Evolutionary conservation across 2,797 vertebrate genomes (phyloP).

Genomic region (Lerista edwardsae): DNA sequence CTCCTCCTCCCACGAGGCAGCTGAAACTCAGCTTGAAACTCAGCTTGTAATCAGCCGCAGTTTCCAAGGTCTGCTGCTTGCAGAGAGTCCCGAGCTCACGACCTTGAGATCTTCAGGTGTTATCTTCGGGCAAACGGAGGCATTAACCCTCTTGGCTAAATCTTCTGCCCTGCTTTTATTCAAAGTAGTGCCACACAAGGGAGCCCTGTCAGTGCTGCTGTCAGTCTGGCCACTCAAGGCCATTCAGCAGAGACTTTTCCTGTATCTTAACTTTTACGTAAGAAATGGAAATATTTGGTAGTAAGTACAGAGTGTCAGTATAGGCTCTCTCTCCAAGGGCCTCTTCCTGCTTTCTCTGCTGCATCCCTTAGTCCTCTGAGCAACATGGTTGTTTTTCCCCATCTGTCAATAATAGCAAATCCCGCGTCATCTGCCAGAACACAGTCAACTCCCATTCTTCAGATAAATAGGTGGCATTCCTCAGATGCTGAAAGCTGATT

Average conservation of each 20-base stretch:
- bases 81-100: too few relatives aligned
- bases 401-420: constrained; percentile 6
- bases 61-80: too few relatives aligned
- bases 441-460: not conserved
- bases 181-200: not conserved
- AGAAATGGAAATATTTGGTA: not conserved
- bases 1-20: too few relatives aligned
- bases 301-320: not conserved
- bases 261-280: not conserved
- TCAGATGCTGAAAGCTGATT: not conserved
- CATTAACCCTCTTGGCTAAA: too few relatives aligned
- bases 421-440: not conserved
- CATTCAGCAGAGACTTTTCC: constrained; percentile 8
- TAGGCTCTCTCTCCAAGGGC: not conserved
- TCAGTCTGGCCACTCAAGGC: not conserved
- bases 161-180: not conserved
- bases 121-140: too few relatives aligned
- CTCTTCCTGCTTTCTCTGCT: not conserved
- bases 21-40: too few relatives aligned
- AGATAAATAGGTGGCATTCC: not conserved
- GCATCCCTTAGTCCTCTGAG: not conserved
- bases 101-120: too few relatives aligned
- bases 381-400: not conserved
- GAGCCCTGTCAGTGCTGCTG: not conserved
- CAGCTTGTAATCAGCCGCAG: too few relatives aligned